phyloP scores from a whole-genome alignment of 2,113 vertebrate species.

The Actenoides lindsayi region DNA sequence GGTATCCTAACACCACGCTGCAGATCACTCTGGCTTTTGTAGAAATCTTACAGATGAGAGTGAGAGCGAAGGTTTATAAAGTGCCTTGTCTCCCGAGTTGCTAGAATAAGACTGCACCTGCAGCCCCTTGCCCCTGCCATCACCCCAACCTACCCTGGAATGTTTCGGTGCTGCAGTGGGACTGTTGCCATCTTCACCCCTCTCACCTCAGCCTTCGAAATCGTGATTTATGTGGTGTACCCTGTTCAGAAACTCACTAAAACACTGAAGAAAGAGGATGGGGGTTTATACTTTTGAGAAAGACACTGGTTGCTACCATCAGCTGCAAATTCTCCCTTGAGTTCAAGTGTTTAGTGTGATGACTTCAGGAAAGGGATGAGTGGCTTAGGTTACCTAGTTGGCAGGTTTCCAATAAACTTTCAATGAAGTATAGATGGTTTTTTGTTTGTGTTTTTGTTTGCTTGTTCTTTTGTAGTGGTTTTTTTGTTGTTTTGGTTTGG shows the following conservation, averaged over 20 bases:
- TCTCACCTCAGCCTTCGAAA: background rate
- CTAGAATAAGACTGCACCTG: background rate
- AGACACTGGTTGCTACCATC: background rate
- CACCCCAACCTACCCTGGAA: background rate
- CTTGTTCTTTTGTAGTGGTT: too few relatives aligned
- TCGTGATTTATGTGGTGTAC: background rate
- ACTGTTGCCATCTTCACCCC: background rate
- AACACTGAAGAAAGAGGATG: rapidly evolving
- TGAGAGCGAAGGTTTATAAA: slow-evolving; percentile 4
- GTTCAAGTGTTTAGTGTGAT: background rate
- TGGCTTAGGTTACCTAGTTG: background rate
- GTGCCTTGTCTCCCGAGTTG: background rate
- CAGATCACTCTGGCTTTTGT: background rate
- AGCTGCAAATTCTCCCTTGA: background rate
- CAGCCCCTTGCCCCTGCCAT: background rate
- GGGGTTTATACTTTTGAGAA: background rate
- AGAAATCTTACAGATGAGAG: background rate
- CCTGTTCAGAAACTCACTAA: background rate
- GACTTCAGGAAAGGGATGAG: background rate
- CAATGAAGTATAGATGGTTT: background rate
- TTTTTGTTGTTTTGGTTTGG: too few relatives aligned
- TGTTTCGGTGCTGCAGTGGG: background rate
- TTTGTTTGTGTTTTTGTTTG: background rate
- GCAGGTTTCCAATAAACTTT: background rate
- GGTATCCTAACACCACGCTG: background rate